A percentile compares a stretch with the other conserved stretches of the same genome.
These are phyloP conservation scores for Podotricha telesiphe DNA, from an alignment of 2,888 invertebrate genomes.

Conservation along the genomic window DNA sequence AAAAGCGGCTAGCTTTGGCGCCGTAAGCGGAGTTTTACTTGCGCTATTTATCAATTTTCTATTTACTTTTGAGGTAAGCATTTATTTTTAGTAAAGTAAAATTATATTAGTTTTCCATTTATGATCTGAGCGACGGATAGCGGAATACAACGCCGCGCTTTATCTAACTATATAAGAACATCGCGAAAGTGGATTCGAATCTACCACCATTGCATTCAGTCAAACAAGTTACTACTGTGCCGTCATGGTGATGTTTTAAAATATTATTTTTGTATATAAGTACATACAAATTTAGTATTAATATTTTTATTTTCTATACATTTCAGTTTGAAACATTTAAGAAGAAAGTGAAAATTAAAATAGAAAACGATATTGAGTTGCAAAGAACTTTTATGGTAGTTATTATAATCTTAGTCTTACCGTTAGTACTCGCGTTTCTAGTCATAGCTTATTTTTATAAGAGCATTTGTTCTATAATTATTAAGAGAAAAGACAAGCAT, in stretches of 20 bases:
- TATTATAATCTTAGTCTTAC: slow-evolving; percentile 50
- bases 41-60: slow-evolving; percentile 47
- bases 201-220: neutral
- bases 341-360: slow-evolving; percentile 43
- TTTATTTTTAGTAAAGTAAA: neutral
- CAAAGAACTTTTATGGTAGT: slow-evolving; percentile 44
- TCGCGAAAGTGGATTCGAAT: neutral
- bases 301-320: slow-evolving; percentile 9
- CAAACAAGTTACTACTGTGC: neutral
- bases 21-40: slow-evolving; percentile 52
- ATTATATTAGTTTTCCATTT: neutral
- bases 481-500: slow-evolving; percentile 57
- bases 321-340: slow-evolving; percentile 47
- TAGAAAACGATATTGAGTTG: slow-evolving; percentile 30
- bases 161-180: no score
- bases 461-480: slow-evolving; percentile 56
- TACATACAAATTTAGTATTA: no score
- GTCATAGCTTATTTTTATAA: slow-evolving; percentile 55
- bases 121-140: neutral
- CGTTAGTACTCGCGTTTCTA: slow-evolving; percentile 51
- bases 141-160: no score
- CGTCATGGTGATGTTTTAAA: neutral
- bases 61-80: slow-evolving; percentile 48
- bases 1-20: slow-evolving; percentile 49
- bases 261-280: no score